A percentile compares a stretch with the other conserved stretches of the same genome.
Evolutionary conservation across 2,797 vertebrate genomes (phyloP).

Genomic region (Gallinago stenura): DNA sequence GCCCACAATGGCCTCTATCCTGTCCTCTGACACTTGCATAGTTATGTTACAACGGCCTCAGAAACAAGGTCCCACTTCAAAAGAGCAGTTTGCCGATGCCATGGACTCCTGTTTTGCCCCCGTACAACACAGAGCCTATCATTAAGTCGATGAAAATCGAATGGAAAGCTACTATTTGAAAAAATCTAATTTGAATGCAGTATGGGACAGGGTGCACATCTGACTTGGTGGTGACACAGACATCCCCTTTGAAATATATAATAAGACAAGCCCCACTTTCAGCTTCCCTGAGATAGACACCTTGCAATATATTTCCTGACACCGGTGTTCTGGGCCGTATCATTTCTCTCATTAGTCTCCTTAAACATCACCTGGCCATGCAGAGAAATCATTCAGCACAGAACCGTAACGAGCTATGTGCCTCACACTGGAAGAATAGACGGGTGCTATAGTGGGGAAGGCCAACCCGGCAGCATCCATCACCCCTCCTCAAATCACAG

Average conservation of each 20-base stretch:
- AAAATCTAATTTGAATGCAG: not conserved
- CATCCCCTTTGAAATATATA: slow-evolving; percentile 57
- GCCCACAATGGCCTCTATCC: slow-evolving; percentile 20
- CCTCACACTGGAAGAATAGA: not conserved
- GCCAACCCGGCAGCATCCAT: not conserved
- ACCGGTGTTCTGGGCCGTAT: slow-evolving; percentile 54
- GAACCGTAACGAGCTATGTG: not conserved
- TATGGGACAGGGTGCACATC: not conserved
- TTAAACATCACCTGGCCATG: slow-evolving; percentile 64
- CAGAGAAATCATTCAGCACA: slow-evolving; percentile 19
- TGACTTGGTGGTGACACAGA: slow-evolving; percentile 39
- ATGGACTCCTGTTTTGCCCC: not conserved
- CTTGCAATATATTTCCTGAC: slow-evolving; percentile 67
- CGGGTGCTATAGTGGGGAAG: not conserved
- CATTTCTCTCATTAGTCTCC: slow-evolving; percentile 71
- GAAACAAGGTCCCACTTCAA: slow-evolving; percentile 27
- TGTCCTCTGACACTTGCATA: slow-evolving; percentile 52
- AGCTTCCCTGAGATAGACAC: slow-evolving; percentile 58
- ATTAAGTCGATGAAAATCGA: slow-evolving; percentile 34
- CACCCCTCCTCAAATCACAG: not conserved
- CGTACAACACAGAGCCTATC: not conserved
- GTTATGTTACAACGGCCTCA: slow-evolving; percentile 34
- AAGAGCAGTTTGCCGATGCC: not conserved
- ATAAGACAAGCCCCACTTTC: slow-evolving; percentile 14
- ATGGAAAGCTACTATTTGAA: not conserved